Conservation (phyloP, 1,140 invertebrate genomes). For the Plodia interpunctella region DNA sequence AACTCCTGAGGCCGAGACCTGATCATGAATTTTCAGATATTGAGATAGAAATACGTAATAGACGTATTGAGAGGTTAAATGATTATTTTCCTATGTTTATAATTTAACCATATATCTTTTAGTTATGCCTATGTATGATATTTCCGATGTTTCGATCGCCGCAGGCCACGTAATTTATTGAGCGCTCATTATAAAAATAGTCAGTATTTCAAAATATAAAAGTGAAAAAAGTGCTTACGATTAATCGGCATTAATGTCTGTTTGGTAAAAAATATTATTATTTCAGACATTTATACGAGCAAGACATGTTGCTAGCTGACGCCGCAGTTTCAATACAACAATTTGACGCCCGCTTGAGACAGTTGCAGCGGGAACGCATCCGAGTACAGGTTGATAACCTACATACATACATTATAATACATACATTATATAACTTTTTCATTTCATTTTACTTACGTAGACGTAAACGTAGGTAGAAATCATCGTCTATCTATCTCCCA, state of each 20-base stretch:
- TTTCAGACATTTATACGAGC: constrained; percentile 77
- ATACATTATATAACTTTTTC: not conserved
- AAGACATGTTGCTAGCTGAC: constrained; percentile 79
- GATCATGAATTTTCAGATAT: constrained; percentile 46
- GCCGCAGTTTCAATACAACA: constrained; percentile 78
- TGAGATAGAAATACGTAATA: constrained; percentile 59
- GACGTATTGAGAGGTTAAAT: constrained; percentile 54
- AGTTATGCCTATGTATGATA: no score
- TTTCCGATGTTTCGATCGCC: no score
- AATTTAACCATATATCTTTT: not conserved
- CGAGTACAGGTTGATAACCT: constrained; percentile 74
- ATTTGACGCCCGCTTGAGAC: constrained; percentile 82
- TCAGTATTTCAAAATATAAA: no score
- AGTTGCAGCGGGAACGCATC: constrained; percentile 80
- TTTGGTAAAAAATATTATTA: not conserved
- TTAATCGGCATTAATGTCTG: no score
- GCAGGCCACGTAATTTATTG: no score
- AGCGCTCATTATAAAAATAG: no score
- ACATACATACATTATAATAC: not conserved
- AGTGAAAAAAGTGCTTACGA: no score
- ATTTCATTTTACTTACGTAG: no score
- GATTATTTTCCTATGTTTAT: not conserved
- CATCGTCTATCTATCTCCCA: no score
- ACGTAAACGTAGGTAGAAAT: no score
- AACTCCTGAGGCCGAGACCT: constrained; percentile 45